Evolutionary conservation across 53 echinoderm and acorn worm genomes (phyloP), one percentile per base, ranked within the genome.

Genomic region (Paelopatides confundens): DNA sequence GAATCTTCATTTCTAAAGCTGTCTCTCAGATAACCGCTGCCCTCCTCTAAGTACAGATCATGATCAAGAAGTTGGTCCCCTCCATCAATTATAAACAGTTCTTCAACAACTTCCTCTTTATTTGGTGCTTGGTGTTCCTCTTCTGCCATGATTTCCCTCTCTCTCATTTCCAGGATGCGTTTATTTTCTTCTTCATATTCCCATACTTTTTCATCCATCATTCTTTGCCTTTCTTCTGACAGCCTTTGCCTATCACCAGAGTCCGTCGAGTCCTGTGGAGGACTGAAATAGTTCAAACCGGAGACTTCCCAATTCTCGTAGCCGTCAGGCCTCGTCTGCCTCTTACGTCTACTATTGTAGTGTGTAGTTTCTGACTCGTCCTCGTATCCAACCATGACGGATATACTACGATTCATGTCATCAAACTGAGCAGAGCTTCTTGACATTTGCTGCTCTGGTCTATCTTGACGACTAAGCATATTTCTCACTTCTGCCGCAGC

Each of bases 171-270:
- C 33, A 24, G 33, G 34, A 79, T 79, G 32, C 51, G 79, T 10
- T 51, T 32, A 34, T 79, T 53, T 31, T 79, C 77, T 50, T 77
- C 79, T 33, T 79, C 79, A 31, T 79, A 79, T 18, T 52, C 79
- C 13, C 29, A 53, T 18, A 67, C 9, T 31, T 67, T 67, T 35
- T 67, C 68, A 14, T 67, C 68, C 13, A 67, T 14, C 32, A 67
- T 31, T 35, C 68, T 31, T 31, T 67, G 32, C 31, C 14, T 54
- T n/a, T 76, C 76, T n/a, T n/a, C n/a, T n/a, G n/a, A n/a, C n/a
- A n/a, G n/a, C n/a, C n/a, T n/a, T n/a, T n/a, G n/a, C n/a, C n/a
- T n/a, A 13, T 50, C 49, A 3, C 48, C 48, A n/a, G 46, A 77
- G 12, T n/a, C 9, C 10, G 48, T 21, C 24, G 28, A 2, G 29